These are phyloP conservation scores for Timandra comae DNA, from an alignment of 2,888 invertebrate species.

Conservation along the genomic window DNA sequence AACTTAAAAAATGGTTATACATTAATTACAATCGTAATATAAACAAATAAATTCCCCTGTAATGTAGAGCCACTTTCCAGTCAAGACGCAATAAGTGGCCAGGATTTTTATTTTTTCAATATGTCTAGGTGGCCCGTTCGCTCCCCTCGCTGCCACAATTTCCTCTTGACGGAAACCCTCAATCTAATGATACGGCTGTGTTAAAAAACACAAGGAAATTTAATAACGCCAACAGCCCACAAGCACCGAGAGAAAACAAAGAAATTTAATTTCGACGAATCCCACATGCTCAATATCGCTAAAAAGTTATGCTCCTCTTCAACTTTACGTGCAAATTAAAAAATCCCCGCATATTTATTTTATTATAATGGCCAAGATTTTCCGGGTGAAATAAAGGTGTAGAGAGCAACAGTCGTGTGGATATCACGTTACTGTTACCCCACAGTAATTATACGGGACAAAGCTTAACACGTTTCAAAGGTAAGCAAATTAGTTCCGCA, in stretches of 20 bases:
- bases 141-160: constrained; percentile 73
- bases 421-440: constrained; percentile 63
- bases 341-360: constrained; percentile 15
- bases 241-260: constrained; percentile 66
- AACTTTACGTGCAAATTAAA: constrained; percentile 50
- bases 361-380: constrained; percentile 13
- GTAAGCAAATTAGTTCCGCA: constrained; percentile 76
- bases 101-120: constrained; percentile 76
- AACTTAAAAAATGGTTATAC: no score
- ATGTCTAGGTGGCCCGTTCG: constrained; percentile 69
- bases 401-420: constrained; percentile 19
- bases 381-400: no score
- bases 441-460: constrained; percentile 68
- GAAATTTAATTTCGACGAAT: constrained; percentile 75
- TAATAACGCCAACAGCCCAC: constrained; percentile 69
- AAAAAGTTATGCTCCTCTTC: constrained; percentile 54
- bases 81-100: constrained; percentile 53
- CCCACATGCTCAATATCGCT: constrained; percentile 74
- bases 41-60: no score
- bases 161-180: constrained; percentile 77
- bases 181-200: constrained; percentile 78
- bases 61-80: constrained; percentile 44
- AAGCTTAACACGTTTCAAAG: constrained; percentile 74
- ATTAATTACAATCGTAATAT: no score
- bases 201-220: constrained; percentile 78